Evolutionary conservation across 2,888 invertebrate genomes (phyloP).

Genomic region (Ashinkailepas kermadecensis): DNA sequence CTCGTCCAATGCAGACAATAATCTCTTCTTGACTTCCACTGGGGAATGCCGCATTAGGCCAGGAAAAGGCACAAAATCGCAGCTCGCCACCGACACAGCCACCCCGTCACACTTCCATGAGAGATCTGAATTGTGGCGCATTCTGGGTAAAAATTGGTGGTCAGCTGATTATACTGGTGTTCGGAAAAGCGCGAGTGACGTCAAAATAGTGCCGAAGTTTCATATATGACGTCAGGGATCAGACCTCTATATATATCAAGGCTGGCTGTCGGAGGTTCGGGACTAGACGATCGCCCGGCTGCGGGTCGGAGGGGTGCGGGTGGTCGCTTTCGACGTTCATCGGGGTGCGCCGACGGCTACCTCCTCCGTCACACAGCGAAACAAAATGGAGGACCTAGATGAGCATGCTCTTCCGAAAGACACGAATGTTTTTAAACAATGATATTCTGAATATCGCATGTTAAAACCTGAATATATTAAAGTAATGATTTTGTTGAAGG

Average conservation of each 20-base stretch:
- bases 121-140: constrained; percentile 12
- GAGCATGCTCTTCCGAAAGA: no score
- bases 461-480: no score
- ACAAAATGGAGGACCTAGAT: background rate
- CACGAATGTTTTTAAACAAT: no score
- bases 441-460: no score
- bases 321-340: background rate
- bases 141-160: constrained; percentile 19
- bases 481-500: no score
- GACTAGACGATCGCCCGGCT: background rate
- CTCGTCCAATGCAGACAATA: constrained; percentile 28
- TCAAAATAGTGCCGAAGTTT: background rate
- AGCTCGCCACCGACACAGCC: constrained; percentile 21
- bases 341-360: background rate
- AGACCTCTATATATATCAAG: constrained; percentile 3
- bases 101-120: constrained; percentile 11
- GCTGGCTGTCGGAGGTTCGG: background rate
- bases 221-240: background rate
- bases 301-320: background rate
- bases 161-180: constrained; percentile 6
- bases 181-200: background rate
- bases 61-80: constrained; percentile 20
- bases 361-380: background rate
- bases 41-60: constrained; percentile 23
- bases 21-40: constrained; percentile 24